Evolutionary conservation across 2,888 invertebrate species (phyloP), one percentile per base, ranked within the genome.

Genomic region (Lycocerus yunnanus): DNA sequence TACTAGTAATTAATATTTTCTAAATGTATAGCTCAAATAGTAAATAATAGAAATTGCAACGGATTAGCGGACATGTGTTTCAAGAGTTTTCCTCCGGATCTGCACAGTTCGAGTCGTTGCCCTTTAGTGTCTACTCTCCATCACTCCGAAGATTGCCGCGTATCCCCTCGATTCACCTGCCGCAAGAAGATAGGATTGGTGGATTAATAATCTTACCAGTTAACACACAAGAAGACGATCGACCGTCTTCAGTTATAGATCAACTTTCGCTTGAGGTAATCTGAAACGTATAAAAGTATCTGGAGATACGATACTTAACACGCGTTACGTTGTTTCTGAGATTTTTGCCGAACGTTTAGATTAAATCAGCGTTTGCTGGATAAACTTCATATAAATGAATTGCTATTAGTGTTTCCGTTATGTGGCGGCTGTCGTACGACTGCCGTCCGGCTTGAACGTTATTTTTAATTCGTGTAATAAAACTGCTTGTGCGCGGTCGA

Each of bases 121-220:
- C 85, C 85, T 85, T 82, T 83, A 77, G 81, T 82, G 83, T 84
- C 83, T 83, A 82, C 81, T 81, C 79, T 78, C 80, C 81, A 80
- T 79, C 81, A 79, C 79, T 80, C 79, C 82, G 74, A 73, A 78
- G 77, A 78, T 79, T 80, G 74, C 81, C 77, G 71, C 78, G 77
- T 75, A 72, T 76, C 80, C 81, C 79, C 81, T 80, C 83, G 81
- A 82, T 83, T 82, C 85, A 84, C 84, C 84, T 84, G 84, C 77
- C 83, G 83, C 82, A 83, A 81, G 83, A 81, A 83, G 83, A 83
- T 82, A 81, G 83, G 84, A 84, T 83, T 83, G 84, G 85, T 82
- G 81, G 82, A 83, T 80, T 80, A 82, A 83, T 84, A 82, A 81
- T 81, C 81, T 82, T 80, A 81, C 82, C 81, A 81, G 82, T 81